Evolutionary conservation across 1,140 invertebrate species (phyloP).

Genomic region (Colletes gigas): DNA sequence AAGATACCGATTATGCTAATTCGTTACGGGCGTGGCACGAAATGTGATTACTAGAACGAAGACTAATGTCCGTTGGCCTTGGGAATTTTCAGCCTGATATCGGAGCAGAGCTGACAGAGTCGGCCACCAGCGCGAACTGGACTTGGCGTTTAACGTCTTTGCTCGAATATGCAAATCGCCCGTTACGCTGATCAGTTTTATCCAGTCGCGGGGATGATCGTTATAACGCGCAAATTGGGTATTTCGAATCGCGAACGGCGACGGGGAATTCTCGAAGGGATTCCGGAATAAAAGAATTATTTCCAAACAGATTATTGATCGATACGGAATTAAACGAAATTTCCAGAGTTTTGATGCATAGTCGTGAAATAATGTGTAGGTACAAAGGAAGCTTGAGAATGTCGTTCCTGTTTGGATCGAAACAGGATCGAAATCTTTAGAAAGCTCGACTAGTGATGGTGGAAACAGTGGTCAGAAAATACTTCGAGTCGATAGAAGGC

Average conservation of each 20-base stretch:
- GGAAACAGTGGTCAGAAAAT: neutral
- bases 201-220: neutral
- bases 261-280: too few relatives aligned
- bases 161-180: neutral
- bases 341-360: too few relatives aligned
- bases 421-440: too few relatives aligned
- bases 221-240: too few relatives aligned
- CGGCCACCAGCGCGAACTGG: neutral
- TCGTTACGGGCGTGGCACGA: constrained; percentile 12
- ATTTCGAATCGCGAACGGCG: too few relatives aligned
- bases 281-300: too few relatives aligned
- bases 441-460: constrained; percentile 2
- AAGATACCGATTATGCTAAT: constrained; percentile 23
- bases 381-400: too few relatives aligned
- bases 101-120: neutral
- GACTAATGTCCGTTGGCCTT: constrained; percentile 12
- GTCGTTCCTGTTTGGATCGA: too few relatives aligned
- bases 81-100: constrained; percentile 15
- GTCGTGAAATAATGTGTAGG: too few relatives aligned
- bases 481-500: neutral
- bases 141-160: neutral
- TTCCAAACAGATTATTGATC: too few relatives aligned
- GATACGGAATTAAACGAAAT: too few relatives aligned
- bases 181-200: neutral
- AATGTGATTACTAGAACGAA: constrained; percentile 14